Evolutionary conservation across 2,797 vertebrate genomes (phyloP), one percentile per base, ranked within the genome.

Genomic region (Anguilla pacifica): DNA sequence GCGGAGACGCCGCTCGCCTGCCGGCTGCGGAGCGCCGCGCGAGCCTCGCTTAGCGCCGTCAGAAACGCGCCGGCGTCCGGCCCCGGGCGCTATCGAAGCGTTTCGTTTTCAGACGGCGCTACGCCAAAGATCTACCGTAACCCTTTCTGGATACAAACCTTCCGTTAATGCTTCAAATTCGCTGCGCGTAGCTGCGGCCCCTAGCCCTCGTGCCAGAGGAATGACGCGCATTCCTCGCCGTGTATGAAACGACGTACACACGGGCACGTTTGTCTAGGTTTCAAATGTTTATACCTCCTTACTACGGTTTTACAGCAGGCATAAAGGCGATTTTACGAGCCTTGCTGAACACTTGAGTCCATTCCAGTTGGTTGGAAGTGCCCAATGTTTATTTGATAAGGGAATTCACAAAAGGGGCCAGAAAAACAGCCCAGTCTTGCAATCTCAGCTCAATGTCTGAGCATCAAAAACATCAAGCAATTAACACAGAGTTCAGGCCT

Each of bases 111-210:
- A 72, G 13, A n/a, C 19, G 59, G 28, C 31, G 43, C 31, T 55
- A 72, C 15, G 61, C 19, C 70, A 13, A 72, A 7, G 77, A 22
- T 2, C 7, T 3, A 25, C 49, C 17, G 81, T 70, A 83, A 86
- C n/a, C 9, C 61, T 46, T 86, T 64, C 72, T 88, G 55, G 86
- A 88, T 70, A 35, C 35, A 46, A 64, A 53, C 46, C 46, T 64
- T 72, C 79, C 77, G 86, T 72, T 81, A 84, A 77, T 86, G 51
- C 83, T 79, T 64, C n/a, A n/a, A 77, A 89, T 83, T 85, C 77
- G 55, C n/a, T 67, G 25, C 84, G 43, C 74, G 70, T 85, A 15
- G 74, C 35, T 79, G 61, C 1, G 7, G 31, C 81, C 57, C n/a
- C 77, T 49, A 31, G 53, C 79, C 43, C 35, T 72, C 86, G 25